Evolutionary conservation across 1,140 invertebrate genomes (phyloP), one percentile per base, ranked within the genome.

Genomic region (Eciton burchellii): DNA sequence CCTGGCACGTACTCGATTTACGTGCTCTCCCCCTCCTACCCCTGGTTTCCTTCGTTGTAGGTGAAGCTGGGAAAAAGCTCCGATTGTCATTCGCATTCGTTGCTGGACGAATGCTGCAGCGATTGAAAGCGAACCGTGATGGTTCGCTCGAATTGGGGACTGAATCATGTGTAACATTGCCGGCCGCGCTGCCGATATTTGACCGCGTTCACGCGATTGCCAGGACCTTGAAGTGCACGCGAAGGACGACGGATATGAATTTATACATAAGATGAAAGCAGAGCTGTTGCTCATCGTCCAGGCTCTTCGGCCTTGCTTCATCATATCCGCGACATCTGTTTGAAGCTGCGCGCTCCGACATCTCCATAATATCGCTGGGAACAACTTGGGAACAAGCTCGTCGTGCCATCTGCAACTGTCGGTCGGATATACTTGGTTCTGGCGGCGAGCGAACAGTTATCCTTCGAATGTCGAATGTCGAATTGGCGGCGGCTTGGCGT

Each of bases 381-480:
- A 16, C 4, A 29, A 1, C 52, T 65, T 19, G 26, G 47, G 19
- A 63, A 59, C 16, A n/a, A 26, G 11, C 47, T 52, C 1, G 16
- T 65, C 47, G 16, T 54, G 73, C 60, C 73, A 77, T 77, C 73
- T 77, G 11, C 62, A 41, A 45, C 41, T 29, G 26, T 21, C 35
- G 5, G n/a, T 60, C 12, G 14, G 26, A 76, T 24, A 52, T 41
- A 63, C 45, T 47, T 72, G 1, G 54, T 26, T 11, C 45, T 5
- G 6, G 54, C 26, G 29, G 35, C 6, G 9, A 35, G 12, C 26
- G 29, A 41, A 19, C 26, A 24, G 12, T 71, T 71, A 70, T 35
- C 66, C 21, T 41, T 11, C 19, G 29, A 54, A 54, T 70, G 52
- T 0, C 35, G n/a, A n/a, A n/a, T n/a, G n/a, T n/a, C n/a, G n/a